phyloP scores from a whole-genome alignment of 2,888 invertebrate species.

The Oeneis ivallda region DNA sequence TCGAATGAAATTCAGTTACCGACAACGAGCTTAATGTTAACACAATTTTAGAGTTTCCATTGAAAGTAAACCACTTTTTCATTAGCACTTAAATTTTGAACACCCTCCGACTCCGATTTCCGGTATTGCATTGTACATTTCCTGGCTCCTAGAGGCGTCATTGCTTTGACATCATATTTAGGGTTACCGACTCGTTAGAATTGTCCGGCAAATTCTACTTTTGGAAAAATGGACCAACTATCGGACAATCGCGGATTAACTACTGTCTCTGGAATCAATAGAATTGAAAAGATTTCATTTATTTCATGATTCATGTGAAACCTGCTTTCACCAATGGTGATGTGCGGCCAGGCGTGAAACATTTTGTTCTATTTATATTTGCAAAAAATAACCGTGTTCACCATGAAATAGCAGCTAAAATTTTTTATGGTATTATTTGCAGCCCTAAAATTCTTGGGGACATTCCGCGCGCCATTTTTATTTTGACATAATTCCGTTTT shows the following conservation, averaged over 20 bases:
- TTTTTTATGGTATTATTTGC: slow-evolving; percentile 18
- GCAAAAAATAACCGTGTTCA: not conserved
- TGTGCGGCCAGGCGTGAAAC: not conserved
- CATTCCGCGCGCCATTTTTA: slow-evolving; percentile 62
- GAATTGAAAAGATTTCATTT: not conserved
- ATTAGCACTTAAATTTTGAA: slow-evolving; percentile 63
- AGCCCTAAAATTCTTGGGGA: slow-evolving; percentile 33
- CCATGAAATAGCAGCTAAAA: not conserved
- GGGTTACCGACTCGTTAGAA: not conserved
- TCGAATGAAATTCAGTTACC: not conserved
- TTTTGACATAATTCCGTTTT: slow-evolving; percentile 75
- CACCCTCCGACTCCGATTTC: slow-evolving; percentile 60
- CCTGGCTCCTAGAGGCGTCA: slow-evolving; percentile 55
- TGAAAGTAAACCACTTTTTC: slow-evolving; percentile 22
- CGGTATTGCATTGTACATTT: slow-evolving; percentile 61
- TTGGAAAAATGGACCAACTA: not conserved
- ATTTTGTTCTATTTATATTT: not conserved
- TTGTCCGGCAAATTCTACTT: not conserved
- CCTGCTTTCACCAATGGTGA: not conserved
- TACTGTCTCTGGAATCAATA: too few species aligned
- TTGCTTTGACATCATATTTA: slow-evolving; percentile 18
- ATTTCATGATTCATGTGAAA: not conserved
- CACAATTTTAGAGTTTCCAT: not conserved
- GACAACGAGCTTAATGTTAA: slow-evolving; percentile 1
- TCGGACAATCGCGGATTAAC: too few species aligned